Conservation (phyloP, 1,140 invertebrate genomes). For the Ptiloglossa arizonensis region DNA sequence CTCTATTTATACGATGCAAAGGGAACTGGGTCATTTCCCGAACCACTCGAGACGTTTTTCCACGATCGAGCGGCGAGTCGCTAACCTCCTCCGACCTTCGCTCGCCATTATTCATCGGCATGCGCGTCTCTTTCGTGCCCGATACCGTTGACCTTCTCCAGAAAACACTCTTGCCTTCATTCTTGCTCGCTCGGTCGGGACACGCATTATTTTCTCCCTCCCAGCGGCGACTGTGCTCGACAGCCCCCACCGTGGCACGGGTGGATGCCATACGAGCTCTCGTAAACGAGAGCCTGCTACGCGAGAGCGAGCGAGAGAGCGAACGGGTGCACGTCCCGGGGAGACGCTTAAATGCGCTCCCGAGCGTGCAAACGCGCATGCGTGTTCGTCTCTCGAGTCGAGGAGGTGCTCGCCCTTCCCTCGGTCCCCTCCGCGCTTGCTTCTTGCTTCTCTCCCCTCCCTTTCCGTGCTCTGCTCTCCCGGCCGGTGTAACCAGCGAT, state of each 20-base stretch:
- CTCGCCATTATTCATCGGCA: constrained; percentile 50
- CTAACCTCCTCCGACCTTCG: constrained; percentile 49
- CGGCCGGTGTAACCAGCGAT: constrained; percentile 11
- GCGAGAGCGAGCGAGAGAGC: background rate
- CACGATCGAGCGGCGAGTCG: background rate
- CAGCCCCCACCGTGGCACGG: constrained; percentile 8
- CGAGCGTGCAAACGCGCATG: constrained; percentile 63
- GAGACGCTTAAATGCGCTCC: constrained; percentile 58
- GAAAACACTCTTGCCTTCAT: constrained; percentile 68
- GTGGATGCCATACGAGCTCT: constrained; percentile 44
- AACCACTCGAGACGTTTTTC: background rate
- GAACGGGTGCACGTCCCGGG: constrained; percentile 47
- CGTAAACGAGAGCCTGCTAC: too few relatives aligned
- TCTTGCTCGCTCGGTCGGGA: constrained; percentile 66
- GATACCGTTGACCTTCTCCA: constrained; percentile 69
- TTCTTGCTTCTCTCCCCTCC: background rate
- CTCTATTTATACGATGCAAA: background rate
- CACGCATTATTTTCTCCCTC: constrained; percentile 58
- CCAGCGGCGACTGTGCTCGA: background rate
- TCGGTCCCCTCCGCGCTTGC: background rate
- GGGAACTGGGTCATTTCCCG: background rate
- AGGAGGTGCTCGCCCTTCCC: constrained; percentile 20
- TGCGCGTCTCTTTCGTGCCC: constrained; percentile 53
- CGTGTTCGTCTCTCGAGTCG: constrained; percentile 42
- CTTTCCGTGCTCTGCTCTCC: background rate